Conservation (phyloP, 2,113 vertebrate genomes). For the Anguilla rostrata region DNA sequence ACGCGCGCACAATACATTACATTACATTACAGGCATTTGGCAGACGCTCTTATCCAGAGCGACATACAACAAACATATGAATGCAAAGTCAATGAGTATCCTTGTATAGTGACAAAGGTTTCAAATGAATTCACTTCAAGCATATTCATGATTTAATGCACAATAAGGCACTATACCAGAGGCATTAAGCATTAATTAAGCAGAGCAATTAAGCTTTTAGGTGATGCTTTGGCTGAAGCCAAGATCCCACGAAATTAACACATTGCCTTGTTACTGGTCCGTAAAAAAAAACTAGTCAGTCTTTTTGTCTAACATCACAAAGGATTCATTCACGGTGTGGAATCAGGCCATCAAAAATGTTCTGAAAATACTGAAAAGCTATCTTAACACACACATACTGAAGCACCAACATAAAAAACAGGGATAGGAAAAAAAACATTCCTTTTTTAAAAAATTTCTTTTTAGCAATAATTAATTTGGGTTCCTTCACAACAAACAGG, state of each 20-base stretch:
- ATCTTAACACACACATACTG: background rate
- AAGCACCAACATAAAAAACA: background rate
- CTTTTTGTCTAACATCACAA: background rate
- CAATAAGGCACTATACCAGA: background rate
- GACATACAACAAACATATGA: background rate
- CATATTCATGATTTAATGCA: constrained; percentile 20
- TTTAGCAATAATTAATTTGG: background rate
- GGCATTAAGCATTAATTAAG: background rate
- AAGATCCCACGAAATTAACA: constrained; percentile 8
- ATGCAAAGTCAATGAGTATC: background rate
- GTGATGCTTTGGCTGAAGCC: constrained; percentile 5
- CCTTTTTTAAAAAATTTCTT: no score
- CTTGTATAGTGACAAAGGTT: background rate
- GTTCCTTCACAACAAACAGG: background rate
- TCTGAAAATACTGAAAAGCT: background rate
- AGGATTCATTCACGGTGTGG: background rate
- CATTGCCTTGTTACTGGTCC: constrained; percentile 16
- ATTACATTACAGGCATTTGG: no score
- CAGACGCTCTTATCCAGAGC: no score
- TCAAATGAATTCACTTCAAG: background rate
- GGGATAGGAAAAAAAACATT: background rate
- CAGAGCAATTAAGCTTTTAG: constrained; percentile 13
- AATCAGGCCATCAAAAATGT: background rate
- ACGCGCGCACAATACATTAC: background rate
- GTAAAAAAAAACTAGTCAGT: no score